These are phyloP conservation scores for Pristionchus entomophagus DNA, from an alignment of 2,888 invertebrate species.

Conservation along the genomic window DNA sequence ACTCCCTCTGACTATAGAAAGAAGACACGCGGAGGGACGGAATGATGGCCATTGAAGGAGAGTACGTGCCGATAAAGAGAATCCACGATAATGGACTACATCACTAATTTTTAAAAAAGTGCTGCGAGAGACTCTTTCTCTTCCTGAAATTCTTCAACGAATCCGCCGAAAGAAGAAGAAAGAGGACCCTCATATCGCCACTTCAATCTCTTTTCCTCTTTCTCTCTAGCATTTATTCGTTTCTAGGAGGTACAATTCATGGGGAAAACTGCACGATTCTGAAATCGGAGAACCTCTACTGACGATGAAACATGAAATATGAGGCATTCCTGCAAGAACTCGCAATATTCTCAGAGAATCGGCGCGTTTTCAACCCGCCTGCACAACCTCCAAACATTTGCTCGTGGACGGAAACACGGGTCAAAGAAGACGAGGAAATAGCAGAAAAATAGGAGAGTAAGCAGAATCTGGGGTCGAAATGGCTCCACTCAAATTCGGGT, in stretches of 20 bases:
- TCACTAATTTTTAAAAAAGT: background rate
- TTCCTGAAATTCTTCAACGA: background rate
- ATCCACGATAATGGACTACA: too few species aligned
- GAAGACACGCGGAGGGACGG: background rate
- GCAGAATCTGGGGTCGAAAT: background rate
- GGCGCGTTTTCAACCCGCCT: background rate
- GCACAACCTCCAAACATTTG: background rate
- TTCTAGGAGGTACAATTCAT: background rate
- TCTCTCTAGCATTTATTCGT: slow-evolving; percentile 19
- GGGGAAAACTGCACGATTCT: background rate
- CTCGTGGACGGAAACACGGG: slow-evolving; percentile 4
- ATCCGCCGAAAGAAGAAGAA: background rate
- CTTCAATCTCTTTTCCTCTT: slow-evolving; percentile 17
- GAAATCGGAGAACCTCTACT: background rate
- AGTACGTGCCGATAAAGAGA: background rate
- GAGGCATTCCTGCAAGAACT: background rate
- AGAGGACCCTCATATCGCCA: slow-evolving; percentile 13
- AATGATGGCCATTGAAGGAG: background rate
- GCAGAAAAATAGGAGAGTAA: background rate
- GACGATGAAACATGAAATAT: slow-evolving; percentile 11
- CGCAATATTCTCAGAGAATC: background rate
- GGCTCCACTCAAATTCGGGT: slow-evolving; percentile 19
- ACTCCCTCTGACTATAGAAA: slow-evolving; percentile 3
- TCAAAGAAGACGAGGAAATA: slow-evolving; percentile 11
- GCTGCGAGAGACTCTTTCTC: background rate